Evolutionary conservation across 2,888 invertebrate species (phyloP).

Genomic region (Plebejus argus): DNA sequence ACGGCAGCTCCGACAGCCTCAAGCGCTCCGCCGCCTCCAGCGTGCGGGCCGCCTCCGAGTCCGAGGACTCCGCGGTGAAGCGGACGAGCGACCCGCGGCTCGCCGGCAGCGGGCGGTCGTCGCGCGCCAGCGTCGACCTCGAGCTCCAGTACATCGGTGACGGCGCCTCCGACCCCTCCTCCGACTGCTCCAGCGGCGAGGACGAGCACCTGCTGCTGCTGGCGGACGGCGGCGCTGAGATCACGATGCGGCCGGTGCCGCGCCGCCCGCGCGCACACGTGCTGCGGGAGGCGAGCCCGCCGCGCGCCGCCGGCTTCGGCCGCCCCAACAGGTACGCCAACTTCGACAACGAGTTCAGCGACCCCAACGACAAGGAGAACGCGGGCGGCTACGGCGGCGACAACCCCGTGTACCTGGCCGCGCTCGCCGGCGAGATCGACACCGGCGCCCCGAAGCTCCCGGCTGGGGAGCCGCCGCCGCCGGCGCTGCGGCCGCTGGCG

Average conservation of each 20-base stretch:
- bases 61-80: slow-evolving; percentile 70
- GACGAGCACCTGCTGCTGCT: slow-evolving; percentile 74
- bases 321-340: slow-evolving; percentile 69
- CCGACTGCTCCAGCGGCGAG: slow-evolving; percentile 74
- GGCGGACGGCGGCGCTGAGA: slow-evolving; percentile 72
- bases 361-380: slow-evolving; percentile 74
- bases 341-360: slow-evolving; percentile 74
- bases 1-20: slow-evolving; percentile 64
- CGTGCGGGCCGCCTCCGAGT: slow-evolving; percentile 66
- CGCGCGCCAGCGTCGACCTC: slow-evolving; percentile 66
- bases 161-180: slow-evolving; percentile 59
- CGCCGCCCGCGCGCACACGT: slow-evolving; percentile 65
- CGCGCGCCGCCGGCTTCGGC: slow-evolving; percentile 62
- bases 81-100: slow-evolving; percentile 73
- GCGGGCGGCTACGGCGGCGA: slow-evolving; percentile 65
- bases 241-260: slow-evolving; percentile 70
- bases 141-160: slow-evolving; percentile 70
- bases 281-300: slow-evolving; percentile 65
- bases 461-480: slow-evolving; percentile 44
- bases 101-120: slow-evolving; percentile 62
- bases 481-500: slow-evolving; percentile 57
- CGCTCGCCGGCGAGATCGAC: slow-evolving; percentile 67
- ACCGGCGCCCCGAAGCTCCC: slow-evolving; percentile 54
- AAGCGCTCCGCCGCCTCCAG: slow-evolving; percentile 65
- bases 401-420: slow-evolving; percentile 70